phyloP scores from a whole-genome alignment of 2,797 vertebrate species.

The Sebastes paucispinis region DNA sequence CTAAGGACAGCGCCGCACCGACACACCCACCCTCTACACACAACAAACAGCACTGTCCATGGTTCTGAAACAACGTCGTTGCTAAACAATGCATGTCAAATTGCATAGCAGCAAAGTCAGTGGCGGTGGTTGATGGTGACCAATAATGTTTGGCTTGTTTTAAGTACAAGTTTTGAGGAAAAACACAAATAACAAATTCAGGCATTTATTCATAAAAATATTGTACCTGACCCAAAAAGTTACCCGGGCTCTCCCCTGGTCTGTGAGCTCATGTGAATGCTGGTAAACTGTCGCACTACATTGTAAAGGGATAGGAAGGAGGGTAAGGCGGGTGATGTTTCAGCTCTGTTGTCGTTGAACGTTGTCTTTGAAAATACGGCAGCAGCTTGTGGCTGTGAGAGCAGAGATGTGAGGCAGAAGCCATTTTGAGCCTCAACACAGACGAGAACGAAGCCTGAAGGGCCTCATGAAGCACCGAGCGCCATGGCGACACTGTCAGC shows the following conservation, averaged over 20 bases:
- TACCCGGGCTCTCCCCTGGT: not conserved
- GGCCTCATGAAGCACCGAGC: not conserved
- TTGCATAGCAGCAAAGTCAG: not conserved
- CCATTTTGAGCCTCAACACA: conserved; percentile 31
- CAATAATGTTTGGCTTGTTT: not conserved
- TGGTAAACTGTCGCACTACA: not conserved
- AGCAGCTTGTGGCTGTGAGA: not conserved
- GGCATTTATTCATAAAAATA: not conserved
- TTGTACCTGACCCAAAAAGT: not conserved
- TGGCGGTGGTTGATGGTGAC: not conserved
- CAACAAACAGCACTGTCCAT: too few relatives aligned
- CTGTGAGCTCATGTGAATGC: not conserved
- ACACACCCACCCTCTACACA: too few relatives aligned
- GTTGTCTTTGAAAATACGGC: not conserved
- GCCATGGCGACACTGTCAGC: not conserved
- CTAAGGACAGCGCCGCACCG: too few relatives aligned
- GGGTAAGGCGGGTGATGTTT: not conserved
- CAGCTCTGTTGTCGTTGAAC: not conserved
- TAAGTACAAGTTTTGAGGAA: not conserved
- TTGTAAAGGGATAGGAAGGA: not conserved
- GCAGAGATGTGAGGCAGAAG: conserved; percentile 9
- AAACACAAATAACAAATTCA: not conserved
- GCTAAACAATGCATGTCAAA: not conserved
- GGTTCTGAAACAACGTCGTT: not conserved
- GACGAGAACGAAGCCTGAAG: conserved; percentile 16